These are phyloP conservation scores for Bradypodion ventrale DNA, from an alignment of 2,797 vertebrate species.

Conservation along the genomic window DNA sequence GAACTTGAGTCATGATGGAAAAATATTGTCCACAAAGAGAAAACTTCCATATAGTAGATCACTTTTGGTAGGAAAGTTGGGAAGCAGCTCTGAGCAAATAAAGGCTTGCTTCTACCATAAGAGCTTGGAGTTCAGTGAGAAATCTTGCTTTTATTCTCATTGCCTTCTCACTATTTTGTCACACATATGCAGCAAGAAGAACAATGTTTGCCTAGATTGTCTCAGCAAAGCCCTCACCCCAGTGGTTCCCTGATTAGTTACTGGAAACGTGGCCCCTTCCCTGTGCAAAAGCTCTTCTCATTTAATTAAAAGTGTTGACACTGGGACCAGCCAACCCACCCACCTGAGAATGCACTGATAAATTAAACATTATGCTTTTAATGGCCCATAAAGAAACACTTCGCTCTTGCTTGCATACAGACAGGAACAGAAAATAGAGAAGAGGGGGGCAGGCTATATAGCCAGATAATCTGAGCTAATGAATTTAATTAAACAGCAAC, in stretches of 20 bases:
- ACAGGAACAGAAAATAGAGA: conserved; percentile 71
- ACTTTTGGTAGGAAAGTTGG: neutral
- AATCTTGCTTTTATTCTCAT: neutral
- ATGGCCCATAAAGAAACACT: conserved; percentile 79
- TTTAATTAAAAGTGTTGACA: conserved; percentile 82
- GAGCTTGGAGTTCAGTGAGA: neutral
- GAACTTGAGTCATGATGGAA: neutral
- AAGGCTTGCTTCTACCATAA: neutral
- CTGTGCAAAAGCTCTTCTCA: conserved; percentile 57
- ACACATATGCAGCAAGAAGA: neutral
- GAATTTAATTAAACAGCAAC: conserved; percentile 76
- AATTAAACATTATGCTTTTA: conserved; percentile 81
- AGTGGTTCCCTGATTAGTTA: conserved; percentile 10
- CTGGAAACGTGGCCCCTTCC: conserved; percentile 47
- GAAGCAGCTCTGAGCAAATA: neutral
- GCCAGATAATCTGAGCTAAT: conserved; percentile 75
- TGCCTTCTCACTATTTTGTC: neutral
- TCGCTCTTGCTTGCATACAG: conserved; percentile 69
- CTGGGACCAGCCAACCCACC: conserved; percentile 75
- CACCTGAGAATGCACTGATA: conserved; percentile 73
- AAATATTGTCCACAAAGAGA: neutral
- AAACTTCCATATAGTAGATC: neutral
- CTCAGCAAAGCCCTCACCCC: conserved; percentile 20
- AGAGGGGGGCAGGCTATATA: conserved; percentile 60
- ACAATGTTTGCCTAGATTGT: neutral